Conservation (phyloP, 1,140 invertebrate genomes). For the Drosophila ercepeae region DNA sequence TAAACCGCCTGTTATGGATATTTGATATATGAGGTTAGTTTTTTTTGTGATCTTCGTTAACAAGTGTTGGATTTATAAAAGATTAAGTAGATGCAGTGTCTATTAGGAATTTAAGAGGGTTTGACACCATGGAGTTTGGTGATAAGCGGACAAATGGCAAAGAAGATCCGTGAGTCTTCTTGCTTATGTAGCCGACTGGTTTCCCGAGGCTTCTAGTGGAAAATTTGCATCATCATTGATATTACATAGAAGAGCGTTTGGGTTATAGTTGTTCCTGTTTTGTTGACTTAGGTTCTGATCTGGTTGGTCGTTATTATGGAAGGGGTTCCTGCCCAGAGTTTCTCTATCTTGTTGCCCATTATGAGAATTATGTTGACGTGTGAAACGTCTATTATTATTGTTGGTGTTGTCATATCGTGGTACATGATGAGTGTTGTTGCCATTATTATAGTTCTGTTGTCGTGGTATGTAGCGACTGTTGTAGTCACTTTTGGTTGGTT, state of each 20-base stretch:
- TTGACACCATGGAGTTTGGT: conserved; percentile 23
- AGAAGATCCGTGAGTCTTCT: conserved; percentile 28
- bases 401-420: conserved; percentile 9
- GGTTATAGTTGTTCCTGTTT: conserved; percentile 22
- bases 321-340: conserved; percentile 11
- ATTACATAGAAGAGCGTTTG: conserved; percentile 27
- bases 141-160: conserved; percentile 25
- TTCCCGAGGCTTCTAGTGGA: conserved; percentile 30
- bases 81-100: conserved; percentile 14
- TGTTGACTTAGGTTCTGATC: conserved; percentile 13
- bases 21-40: conserved; percentile 20
- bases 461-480: conserved; percentile 21
- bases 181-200: no score
- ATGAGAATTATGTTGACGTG: conserved; percentile 23
- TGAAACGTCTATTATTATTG: conserved; percentile 4
- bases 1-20: conserved; percentile 23
- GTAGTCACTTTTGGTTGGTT: conserved; percentile 16
- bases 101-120: conserved; percentile 20
- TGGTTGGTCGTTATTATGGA: conserved; percentile 8
- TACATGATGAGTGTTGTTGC: conserved; percentile 4
- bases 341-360: conserved; percentile 9
- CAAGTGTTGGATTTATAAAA: conserved; percentile 22
- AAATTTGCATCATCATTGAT: conserved; percentile 24
- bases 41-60: conserved; percentile 23
- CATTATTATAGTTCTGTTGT: conserved; percentile 6